These are phyloP conservation scores for Drosophila melanocephala DNA, from an alignment of 2,888 invertebrate species.

Conservation along the genomic window DNA sequence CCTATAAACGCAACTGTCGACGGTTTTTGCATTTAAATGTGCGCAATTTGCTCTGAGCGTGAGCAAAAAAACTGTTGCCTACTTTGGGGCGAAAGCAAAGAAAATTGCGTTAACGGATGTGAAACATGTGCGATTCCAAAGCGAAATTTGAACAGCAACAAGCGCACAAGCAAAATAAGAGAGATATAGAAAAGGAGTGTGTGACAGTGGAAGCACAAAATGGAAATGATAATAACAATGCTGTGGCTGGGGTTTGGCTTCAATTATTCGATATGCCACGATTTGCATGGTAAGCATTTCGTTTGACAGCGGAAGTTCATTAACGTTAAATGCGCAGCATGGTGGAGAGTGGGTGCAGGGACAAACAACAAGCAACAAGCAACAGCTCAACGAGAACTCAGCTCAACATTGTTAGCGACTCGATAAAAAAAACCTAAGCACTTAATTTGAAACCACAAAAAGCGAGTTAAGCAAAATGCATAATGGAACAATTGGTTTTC, in stretches of 20 bases:
- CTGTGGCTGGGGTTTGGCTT: slow-evolving; percentile 59
- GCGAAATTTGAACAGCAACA: slow-evolving; percentile 34
- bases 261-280: slow-evolving; percentile 73
- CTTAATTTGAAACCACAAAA: slow-evolving; percentile 65
- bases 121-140: slow-evolving; percentile 68
- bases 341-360: neutral
- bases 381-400: neutral
- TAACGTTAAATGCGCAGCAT: slow-evolving; percentile 39
- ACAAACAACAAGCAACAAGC: neutral
- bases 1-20: slow-evolving; percentile 64
- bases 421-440: slow-evolving; percentile 41
- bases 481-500: slow-evolving; percentile 25
- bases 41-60: slow-evolving; percentile 62
- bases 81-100: slow-evolving; percentile 52
- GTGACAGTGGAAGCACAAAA: slow-evolving; percentile 60
- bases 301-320: slow-evolving; percentile 75
- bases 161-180: slow-evolving; percentile 5
- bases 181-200: slow-evolving; percentile 15
- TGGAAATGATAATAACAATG: slow-evolving; percentile 76
- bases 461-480: slow-evolving; percentile 28
- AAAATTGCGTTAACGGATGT: slow-evolving; percentile 67
- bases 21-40: slow-evolving; percentile 78
- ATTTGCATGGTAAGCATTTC: slow-evolving; percentile 76
- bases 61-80: slow-evolving; percentile 56
- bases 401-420: slow-evolving; percentile 13